Evolutionary conservation across 2,113 vertebrate genomes (phyloP), one percentile per base, ranked within the genome.

Genomic region (Corythornis cristatus): DNA sequence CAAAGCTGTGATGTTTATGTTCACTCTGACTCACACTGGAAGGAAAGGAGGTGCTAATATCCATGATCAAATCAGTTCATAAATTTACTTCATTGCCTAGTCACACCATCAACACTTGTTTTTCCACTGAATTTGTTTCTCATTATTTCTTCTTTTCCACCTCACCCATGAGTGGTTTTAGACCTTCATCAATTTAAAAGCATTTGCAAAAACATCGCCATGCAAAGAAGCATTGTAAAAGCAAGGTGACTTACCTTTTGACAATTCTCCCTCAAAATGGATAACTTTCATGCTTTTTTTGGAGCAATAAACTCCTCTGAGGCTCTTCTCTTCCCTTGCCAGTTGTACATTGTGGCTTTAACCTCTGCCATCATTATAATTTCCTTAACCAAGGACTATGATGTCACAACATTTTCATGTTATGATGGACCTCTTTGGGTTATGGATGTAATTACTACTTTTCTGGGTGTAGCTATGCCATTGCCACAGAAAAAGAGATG

Each of bases 71-170:
- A 89, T 96, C 93, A 96, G 94, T 92, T 95, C 96, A 95, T 96
- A 96, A 96, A 96, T 96, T 96, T 91, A 87, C 84, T 89, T 94
- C 95, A 93, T 86, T 93, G 94, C 93, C 58, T 77, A 88, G 89
- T 91, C 93, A 88, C 84, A 83, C 82, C 91, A 93, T 96, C 93
- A 96, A 80, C 94, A 86, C 94, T 96, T 94, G 51, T 74, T 96
- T 96, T 96, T 91, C 94, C 89, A 94, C 89, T 80, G 89, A 96
- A 83, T 91, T 96, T 95, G 84, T 96, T 96, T 96, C 91, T 96
- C 89, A 80, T 96, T 96, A 96, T 95, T 95, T 89, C 81, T 60
- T 88, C 64, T 85, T 67, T 75, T 93, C 58, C 31, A 85, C 64
- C 71, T 93, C 79, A 86, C 6, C 21, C 85, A 46, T 53, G 51